These are phyloP conservation scores for Stomorhina lunata DNA, from an alignment of 2,888 invertebrate genomes.

Conservation along the genomic window DNA sequence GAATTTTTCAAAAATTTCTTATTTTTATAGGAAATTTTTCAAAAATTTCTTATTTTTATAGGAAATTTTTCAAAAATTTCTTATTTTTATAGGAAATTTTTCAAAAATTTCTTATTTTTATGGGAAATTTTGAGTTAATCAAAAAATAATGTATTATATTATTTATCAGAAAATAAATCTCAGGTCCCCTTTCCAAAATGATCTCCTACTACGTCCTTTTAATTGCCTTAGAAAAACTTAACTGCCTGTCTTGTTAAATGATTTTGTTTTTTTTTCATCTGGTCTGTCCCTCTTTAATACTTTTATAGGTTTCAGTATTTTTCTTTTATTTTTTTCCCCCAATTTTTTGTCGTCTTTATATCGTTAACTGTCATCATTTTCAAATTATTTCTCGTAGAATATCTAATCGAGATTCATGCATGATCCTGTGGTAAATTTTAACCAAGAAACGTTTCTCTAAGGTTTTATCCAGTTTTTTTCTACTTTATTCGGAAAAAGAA, in stretches of 20 bases:
- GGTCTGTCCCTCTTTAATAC: slow-evolving; percentile 43
- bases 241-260: slow-evolving; percentile 21
- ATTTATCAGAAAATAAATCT: too few relatives aligned
- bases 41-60: too few relatives aligned
- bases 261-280: slow-evolving; percentile 24
- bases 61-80: not conserved
- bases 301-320: slow-evolving; percentile 32
- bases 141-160: too few relatives aligned
- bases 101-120: not conserved
- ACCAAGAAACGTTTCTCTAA: slow-evolving; percentile 61
- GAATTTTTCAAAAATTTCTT: too few relatives aligned
- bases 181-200: not conserved
- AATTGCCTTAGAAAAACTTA: slow-evolving; percentile 46
- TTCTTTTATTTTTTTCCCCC: slow-evolving; percentile 57
- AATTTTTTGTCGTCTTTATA: slow-evolving; percentile 68
- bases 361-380: slow-evolving; percentile 80
- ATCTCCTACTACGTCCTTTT: slow-evolving; percentile 29
- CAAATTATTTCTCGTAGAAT: slow-evolving; percentile 81
- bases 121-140: too few relatives aligned
- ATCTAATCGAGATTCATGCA: slow-evolving; percentile 81
- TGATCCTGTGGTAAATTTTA: slow-evolving; percentile 79
- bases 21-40: too few relatives aligned
- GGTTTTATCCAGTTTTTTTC: slow-evolving; percentile 22
- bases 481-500: slow-evolving; percentile 8
- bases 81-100: not conserved